Evolutionary conservation across 2,888 invertebrate species (phyloP).

Genomic region (Alviniconcha strummeri): DNA sequence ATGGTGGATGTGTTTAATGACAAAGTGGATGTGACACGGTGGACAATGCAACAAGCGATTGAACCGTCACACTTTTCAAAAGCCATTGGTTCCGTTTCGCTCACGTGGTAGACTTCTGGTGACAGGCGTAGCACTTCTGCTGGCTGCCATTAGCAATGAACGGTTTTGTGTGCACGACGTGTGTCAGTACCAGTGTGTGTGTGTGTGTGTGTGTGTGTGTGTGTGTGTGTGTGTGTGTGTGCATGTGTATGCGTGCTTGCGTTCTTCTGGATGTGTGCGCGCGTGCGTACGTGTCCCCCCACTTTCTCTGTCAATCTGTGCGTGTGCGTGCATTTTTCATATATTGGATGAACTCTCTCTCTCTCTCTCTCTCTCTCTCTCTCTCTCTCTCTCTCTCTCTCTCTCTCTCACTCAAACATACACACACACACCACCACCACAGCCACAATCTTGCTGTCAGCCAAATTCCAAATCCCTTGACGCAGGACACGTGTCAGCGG

Average conservation of each 20-base stretch:
- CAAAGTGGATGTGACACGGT: not conserved
- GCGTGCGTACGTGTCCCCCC: not conserved
- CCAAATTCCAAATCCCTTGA: too few relatives aligned
- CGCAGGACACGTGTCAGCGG: too few relatives aligned
- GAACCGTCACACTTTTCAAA: not conserved
- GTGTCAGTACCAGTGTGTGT: not conserved
- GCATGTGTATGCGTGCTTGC: not conserved
- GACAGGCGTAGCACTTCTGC: too few relatives aligned
- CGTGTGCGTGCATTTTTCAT: not conserved
- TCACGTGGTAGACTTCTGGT: not conserved
- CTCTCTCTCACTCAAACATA: not conserved
- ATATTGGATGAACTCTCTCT: not conserved
- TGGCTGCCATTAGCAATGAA: too few relatives aligned
- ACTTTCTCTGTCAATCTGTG: not conserved
- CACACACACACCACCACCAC: not conserved
- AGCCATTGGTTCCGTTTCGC: not conserved
- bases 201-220: not conserved
- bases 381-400: not conserved
- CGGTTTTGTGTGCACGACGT: not conserved
- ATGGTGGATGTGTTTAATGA: too few relatives aligned
- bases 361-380: not conserved
- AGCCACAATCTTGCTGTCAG: too few relatives aligned
- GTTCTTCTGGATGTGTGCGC: not conserved
- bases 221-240: not conserved
- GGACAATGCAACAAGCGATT: not conserved